Base-by-base conservation (phyloP, 2,888 invertebrate species). In the Lomographa bimaculata region DNA sequence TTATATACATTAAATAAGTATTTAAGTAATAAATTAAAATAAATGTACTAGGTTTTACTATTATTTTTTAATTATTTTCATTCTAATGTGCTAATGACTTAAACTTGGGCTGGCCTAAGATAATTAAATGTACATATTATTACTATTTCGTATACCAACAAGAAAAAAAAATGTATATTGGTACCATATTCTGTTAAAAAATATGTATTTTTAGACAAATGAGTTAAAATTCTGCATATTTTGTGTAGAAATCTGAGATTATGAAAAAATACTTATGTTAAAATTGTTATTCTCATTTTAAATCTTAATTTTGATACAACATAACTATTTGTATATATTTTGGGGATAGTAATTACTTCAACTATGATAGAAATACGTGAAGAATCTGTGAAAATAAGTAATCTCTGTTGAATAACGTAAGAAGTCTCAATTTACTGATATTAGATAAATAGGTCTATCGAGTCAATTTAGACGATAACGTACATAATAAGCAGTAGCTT, bases 71-170 rank as follows among this genome's bases (percentile, higher is more conserved):
- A n/a, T n/a, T n/a, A n/a, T n/a, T n/a, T n/a, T n/a, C n/a, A n/a
- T n/a, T n/a, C n/a, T n/a, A n/a, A n/a, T n/a, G n/a, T n/a, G n/a
- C n/a, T n/a, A 51, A 50, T 47, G 54, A 37, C 44, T 55, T 52
- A 46, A 35, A 10, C 43, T 39, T 41, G 28, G 42, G 35, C 46
- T 44, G 53, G 53, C 51, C 57, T 55, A 54, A 39, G 28, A 24
- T 29, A 29, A 29, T 11, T 12, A n/a, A n/a, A 23, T 29, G 20
- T 20, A 12, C 11, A 12, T 23, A 23, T 14, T 14, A 14, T 14
- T 14, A 14, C 14, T n/a, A n/a, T n/a, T n/a, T n/a, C n/a, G n/a
- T n/a, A n/a, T n/a, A n/a, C n/a, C n/a, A n/a, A n/a, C n/a, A n/a
- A n/a, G n/a, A n/a, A n/a, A n/a, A n/a, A n/a, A n/a, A n/a, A n/a